Base-by-base conservation (phyloP, 1,140 invertebrate genomes). In the Dufourea novaeangliae region DNA sequence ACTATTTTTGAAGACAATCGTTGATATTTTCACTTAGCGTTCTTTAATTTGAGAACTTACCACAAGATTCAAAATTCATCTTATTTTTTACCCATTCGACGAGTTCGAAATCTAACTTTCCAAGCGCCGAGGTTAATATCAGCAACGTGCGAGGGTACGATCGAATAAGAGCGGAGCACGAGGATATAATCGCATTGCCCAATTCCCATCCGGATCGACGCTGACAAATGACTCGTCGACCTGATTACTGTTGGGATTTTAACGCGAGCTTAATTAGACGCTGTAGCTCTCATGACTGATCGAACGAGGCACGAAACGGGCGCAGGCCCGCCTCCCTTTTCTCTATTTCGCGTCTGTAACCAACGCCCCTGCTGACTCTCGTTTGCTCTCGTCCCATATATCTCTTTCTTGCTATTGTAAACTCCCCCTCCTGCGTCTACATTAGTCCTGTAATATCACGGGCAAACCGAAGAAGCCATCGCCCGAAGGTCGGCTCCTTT, bases 211-310 rank as follows among this genome's bases (percentile, higher is more conserved):
- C 76, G 46, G 57, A 71, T 62, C 80, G 59, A 76, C 72, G 76
- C 84, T 86, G 84, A 86, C 83, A 86, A 86, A 86, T 86, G 84
- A 86, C 83, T 86, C 76, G 72, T 82, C 80, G 83, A 57, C 80
- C 78, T 85, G 80, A 85, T 85, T 86, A 86, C 84, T 85, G 84
- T 85, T 86, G 84, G 83, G 83, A 86, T 86, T 86, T 86, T 86
- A 86, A 86, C 84, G 77, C 83, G 76, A 80, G 83, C 84, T 85
- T 86, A 86, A 86, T 86, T 86, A 86, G 84, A 85, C 80, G 77
- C 79, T 79, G 83, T 71, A 86, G 62, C 73, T 75, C 41, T 59
- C 85, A 74, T 85, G 78, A 87, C 81, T 83, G 85, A 87, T 87
- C 79, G 86, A 78, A 79, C 70, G 61, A 64, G 78, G 56, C 56